phyloP scores from a whole-genome alignment of 92 coral and sea anemone genomes.

The Umimayanthus kanabou region DNA sequence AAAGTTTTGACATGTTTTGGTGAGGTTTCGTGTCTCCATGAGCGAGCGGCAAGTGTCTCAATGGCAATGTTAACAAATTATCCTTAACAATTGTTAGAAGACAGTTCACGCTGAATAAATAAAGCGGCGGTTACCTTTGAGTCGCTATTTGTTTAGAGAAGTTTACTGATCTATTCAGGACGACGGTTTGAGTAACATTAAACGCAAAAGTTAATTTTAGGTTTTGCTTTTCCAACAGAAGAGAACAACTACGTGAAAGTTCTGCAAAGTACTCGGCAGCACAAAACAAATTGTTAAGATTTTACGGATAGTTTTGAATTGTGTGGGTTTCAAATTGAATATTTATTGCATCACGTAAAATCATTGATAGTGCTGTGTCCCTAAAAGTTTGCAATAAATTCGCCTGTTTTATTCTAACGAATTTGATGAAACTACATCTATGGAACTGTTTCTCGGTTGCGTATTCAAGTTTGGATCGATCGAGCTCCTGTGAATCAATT shows the following conservation, averaged over 20 bases:
- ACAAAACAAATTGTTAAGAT: no score
- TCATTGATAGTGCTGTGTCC: neutral
- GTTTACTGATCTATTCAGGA: neutral
- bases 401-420: neutral
- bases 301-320: neutral
- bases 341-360: neutral
- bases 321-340: neutral
- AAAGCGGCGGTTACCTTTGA: slow-evolving; percentile 23
- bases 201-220: neutral
- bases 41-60: slow-evolving; percentile 11
- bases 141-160: neutral
- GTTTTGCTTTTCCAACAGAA: neutral
- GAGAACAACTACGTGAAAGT: neutral
- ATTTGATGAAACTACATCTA: no score
- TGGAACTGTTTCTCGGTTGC: no score
- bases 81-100: neutral
- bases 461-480: no score
- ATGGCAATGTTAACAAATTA: neutral
- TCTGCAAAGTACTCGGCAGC: neutral
- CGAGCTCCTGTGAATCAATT: neutral
- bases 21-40: slow-evolving; percentile 7
- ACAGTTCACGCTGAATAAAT: slow-evolving; percentile 38
- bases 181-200: neutral
- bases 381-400: neutral
- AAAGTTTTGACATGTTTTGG: neutral